Base-by-base conservation (phyloP, 2,797 vertebrate genomes). In the Phalanger gymnotis region DNA sequence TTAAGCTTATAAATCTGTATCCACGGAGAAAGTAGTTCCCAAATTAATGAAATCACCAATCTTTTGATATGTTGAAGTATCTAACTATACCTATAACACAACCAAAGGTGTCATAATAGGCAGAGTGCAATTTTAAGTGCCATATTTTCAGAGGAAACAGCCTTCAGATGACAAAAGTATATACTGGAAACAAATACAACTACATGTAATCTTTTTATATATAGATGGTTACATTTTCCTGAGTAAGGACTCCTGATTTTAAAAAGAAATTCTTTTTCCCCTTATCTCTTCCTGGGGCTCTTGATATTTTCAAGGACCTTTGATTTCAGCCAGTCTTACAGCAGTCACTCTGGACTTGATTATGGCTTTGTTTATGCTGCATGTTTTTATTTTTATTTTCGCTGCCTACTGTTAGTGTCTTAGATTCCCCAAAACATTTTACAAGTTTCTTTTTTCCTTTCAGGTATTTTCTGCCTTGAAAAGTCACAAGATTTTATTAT, bases 351-450 rank as follows among this genome's bases (percentile, higher is more conserved):
- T 93, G 31, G 66, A 34, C 58, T 81, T 92, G 47, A 58, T 91
- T 91, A 55, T 51, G 52, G 81, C 30, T 57, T 95, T 53, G 25
- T 61, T 91, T 93, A 27, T 27, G n/a, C 52, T 16, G 13, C 89
- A 51, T 6, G 53, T 9, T 92, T 90, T 53, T 53, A 34, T 31
- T 19, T 34, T 34, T 61, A 12, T 61, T 61, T 61, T 34, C 34
- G 10, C 31, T 61, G 2, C 31, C 9, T 31, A 31, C 11, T 30
- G 11, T 91, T 57, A 31, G 40, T 92, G 47, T 87, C 47, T 94
- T 53, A 53, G 66, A 90, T 95, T 96, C 53, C 89, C 61, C 90
- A 87, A 47, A 25, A 93, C 91, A 66, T 30, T 19, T 96, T 87
- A 54, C 16, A 73, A 66, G 51, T 93, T 55, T 1, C 28, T 73